Evolutionary conservation across 2,888 invertebrate species (phyloP).

Genomic region (Aporophyla lueneburgensis): DNA sequence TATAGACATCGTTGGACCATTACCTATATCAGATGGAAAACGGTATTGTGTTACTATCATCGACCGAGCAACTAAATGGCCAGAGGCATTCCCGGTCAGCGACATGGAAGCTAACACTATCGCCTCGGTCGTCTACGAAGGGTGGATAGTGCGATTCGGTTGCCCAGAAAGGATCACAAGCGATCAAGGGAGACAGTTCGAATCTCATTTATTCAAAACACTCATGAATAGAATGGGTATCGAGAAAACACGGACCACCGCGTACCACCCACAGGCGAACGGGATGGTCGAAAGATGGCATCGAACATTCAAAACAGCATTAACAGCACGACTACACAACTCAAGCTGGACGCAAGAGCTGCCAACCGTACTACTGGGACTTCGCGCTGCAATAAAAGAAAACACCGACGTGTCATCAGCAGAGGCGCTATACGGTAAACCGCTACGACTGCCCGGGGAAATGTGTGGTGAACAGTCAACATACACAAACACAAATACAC

Average conservation of each 20-base stretch:
- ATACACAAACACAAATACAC: too few species aligned
- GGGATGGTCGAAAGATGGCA: constrained; percentile 16
- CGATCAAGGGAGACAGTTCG: not conserved
- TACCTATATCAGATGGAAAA: not conserved
- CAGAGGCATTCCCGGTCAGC: not conserved
- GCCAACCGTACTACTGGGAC: not conserved
- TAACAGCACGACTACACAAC: not conserved
- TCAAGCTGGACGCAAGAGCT: constrained; percentile 11
- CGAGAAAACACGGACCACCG: not conserved
- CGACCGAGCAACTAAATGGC: not conserved
- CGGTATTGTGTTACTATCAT: not conserved
- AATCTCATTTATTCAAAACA: not conserved
- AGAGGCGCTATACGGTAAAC: too few species aligned
- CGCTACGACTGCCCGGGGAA: too few species aligned
- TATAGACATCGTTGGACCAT: too few species aligned
- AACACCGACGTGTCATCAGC: not conserved
- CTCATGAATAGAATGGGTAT: not conserved
- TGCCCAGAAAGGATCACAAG: constrained; percentile 5
- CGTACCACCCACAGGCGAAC: constrained; percentile 12
- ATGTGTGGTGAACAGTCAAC: too few species aligned
- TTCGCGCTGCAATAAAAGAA: not conserved
- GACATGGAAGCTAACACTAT: not conserved
- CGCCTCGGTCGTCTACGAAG: not conserved
- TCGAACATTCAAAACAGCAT: not conserved
- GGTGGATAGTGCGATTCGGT: not conserved